Evolutionary conservation across 2,888 invertebrate species (phyloP).

Genomic region (Lithophane ornitopus): DNA sequence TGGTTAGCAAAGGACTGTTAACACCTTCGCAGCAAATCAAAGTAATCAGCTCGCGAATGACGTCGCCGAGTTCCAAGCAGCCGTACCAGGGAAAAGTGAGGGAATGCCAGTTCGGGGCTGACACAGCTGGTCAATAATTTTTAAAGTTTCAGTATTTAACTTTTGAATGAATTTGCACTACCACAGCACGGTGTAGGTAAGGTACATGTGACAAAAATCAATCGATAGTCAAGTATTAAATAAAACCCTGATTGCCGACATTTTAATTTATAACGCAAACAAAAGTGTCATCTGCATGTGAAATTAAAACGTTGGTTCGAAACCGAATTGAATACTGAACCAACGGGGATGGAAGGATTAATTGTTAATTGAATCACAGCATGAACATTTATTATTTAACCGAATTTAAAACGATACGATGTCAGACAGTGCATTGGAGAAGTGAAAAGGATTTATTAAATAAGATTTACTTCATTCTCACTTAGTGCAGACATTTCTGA

Average conservation of each 20-base stretch:
- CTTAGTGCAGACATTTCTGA: slow-evolving; percentile 33
- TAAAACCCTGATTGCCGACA: slow-evolving; percentile 79
- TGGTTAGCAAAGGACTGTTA: not conserved
- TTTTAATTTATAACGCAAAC: slow-evolving; percentile 82
- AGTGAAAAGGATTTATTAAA: slow-evolving; percentile 71
- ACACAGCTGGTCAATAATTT: not conserved
- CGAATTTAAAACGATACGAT: slow-evolving; percentile 76
- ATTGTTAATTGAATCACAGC: slow-evolving; percentile 86
- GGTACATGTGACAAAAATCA: slow-evolving; percentile 40
- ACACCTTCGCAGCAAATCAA: slow-evolving; percentile 2
- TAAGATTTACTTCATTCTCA: slow-evolving; percentile 25
- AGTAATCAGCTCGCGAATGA: not conserved
- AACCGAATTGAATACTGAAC: slow-evolving; percentile 82
- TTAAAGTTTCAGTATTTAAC: slow-evolving; percentile 4
- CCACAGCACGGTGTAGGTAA: not conserved
- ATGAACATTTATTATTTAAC: slow-evolving; percentile 81
- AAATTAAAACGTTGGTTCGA: slow-evolving; percentile 82
- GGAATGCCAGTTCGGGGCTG: not conserved
- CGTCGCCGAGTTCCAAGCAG: not conserved
- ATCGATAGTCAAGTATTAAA: slow-evolving; percentile 70
- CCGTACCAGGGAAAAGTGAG: not conserved
- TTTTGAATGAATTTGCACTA: slow-evolving; percentile 16
- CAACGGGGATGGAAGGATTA: slow-evolving; percentile 80
- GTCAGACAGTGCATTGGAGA: slow-evolving; percentile 74
- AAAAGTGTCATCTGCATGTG: slow-evolving; percentile 80